Evolutionary conservation across 2,888 invertebrate genomes (phyloP).

Genomic region (Leptopterna dolabrata): DNA sequence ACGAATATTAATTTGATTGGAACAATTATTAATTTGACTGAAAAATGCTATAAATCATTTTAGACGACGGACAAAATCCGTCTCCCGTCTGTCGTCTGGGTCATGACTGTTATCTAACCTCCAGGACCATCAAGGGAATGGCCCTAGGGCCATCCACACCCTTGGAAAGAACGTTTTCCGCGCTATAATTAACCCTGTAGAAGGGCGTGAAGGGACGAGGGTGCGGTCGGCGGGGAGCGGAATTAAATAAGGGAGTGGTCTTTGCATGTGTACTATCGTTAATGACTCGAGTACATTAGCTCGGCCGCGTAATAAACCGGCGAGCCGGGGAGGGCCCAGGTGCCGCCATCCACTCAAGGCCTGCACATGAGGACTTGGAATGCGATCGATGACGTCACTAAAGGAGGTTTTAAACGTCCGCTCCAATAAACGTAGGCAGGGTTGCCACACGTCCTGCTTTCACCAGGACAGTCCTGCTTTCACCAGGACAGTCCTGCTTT

Average conservation of each 20-base stretch:
- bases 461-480: too few relatives aligned
- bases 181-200: background rate
- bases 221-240: background rate
- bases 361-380: too few relatives aligned
- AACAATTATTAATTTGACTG: too few relatives aligned
- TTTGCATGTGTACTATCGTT: conserved; percentile 54
- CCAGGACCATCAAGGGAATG: background rate
- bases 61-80: background rate
- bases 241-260: conserved; percentile 52
- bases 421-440: too few relatives aligned
- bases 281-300: conserved; percentile 43
- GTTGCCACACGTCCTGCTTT: too few relatives aligned
- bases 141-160: background rate
- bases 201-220: background rate
- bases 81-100: background rate
- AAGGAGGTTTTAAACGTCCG: too few relatives aligned
- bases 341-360: background rate
- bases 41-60: too few relatives aligned
- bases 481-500: too few relatives aligned
- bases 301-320: background rate
- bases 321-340: background rate
- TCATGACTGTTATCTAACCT: background rate
- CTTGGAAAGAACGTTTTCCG: background rate
- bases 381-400: too few relatives aligned
- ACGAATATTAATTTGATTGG: too few relatives aligned